Conservation (phyloP, 37 sponge, comb jelly and placozoan genomes). For the Crambe crambe region DNA sequence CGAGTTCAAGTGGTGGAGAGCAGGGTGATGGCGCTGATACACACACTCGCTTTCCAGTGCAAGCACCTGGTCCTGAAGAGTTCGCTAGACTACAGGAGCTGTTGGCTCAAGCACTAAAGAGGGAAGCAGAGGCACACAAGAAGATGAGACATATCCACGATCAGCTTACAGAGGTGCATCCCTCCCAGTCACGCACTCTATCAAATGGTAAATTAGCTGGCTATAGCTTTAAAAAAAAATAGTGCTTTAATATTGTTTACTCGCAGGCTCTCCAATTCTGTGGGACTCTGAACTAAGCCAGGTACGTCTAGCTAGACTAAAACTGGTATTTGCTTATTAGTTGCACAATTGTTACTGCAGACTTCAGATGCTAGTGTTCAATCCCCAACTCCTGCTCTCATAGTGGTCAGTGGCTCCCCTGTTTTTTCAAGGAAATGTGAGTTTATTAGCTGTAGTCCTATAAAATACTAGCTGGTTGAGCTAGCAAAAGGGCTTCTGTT, state of each 20-base stretch:
- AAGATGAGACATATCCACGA: slow-evolving; percentile 50
- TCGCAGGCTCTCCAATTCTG: not conserved
- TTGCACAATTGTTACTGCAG: not conserved
- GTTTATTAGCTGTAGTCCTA: too few relatives aligned
- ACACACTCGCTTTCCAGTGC: not conserved
- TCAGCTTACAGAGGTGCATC: not conserved
- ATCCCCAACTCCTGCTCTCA: slow-evolving; percentile 15
- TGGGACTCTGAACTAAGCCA: slow-evolving; percentile 15
- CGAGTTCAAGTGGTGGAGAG: too few relatives aligned
- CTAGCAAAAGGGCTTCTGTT: too few relatives aligned
- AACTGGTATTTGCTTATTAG: not conserved
- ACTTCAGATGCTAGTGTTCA: not conserved
- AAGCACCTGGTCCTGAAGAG: not conserved
- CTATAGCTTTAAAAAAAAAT: not conserved
- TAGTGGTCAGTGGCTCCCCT: slow-evolving; percentile 17
- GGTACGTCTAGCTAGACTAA: not conserved
- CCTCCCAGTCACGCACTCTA: not conserved
- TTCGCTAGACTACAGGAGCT: slow-evolving; percentile 5
- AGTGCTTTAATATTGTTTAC: not conserved
- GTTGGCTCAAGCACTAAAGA: slow-evolving; percentile 37
- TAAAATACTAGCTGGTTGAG: too few relatives aligned
- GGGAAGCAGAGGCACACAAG: slow-evolving; percentile 52
- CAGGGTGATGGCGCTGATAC: too few relatives aligned
- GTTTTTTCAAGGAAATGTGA: not conserved
- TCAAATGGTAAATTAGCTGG: not conserved